Conservation (phyloP, 1,140 invertebrate genomes). For the Platorchestia sp. region DNA sequence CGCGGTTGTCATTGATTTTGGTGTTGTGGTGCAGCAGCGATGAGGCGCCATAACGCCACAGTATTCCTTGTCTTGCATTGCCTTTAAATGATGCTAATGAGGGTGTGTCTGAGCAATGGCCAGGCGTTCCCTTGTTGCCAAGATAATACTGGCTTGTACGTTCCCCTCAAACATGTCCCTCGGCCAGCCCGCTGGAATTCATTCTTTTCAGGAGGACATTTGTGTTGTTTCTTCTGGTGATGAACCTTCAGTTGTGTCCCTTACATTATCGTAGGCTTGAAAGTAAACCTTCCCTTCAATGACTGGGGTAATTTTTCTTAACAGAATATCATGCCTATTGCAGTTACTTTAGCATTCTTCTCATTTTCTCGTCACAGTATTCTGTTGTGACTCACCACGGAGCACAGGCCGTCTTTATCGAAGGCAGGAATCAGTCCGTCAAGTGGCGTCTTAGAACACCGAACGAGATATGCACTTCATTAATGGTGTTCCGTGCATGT, state of each 20-base stretch:
- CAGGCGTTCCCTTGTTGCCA: background rate
- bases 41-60: constrained; percentile 34
- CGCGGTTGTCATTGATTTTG: constrained; percentile 26
- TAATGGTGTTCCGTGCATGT: background rate
- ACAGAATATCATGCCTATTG: too few relatives aligned
- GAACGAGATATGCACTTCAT: background rate
- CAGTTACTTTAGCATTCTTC: too few relatives aligned
- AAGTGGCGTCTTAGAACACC: background rate
- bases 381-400: background rate
- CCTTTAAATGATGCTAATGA: constrained; percentile 26
- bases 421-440: background rate
- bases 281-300: background rate
- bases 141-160: background rate
- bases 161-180: background rate
- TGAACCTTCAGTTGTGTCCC: background rate
- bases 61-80: constrained; percentile 25
- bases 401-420: background rate
- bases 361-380: background rate
- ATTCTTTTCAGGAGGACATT: background rate
- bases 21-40: constrained; percentile 43
- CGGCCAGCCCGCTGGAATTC: background rate
- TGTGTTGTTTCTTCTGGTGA: background rate
- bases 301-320: background rate
- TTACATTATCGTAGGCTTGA: background rate
- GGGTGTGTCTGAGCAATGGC: background rate